Evolutionary conservation across 2,888 invertebrate genomes (phyloP).

Genomic region (Drosophila monieri): DNA sequence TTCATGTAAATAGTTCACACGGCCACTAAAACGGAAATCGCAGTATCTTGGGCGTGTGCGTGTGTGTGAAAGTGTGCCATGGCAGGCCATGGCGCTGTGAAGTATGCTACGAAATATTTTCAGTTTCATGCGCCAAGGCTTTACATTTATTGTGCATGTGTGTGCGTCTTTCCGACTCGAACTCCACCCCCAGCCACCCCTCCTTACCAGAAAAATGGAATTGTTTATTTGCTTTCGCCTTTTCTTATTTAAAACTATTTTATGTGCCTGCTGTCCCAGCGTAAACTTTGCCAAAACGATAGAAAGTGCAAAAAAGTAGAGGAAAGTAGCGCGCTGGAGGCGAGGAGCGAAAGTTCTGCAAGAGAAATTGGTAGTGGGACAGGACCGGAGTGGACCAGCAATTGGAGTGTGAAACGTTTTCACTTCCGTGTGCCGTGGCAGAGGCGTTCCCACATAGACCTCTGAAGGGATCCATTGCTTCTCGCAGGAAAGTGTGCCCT

Average conservation of each 20-base stretch:
- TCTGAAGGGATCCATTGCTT: too few relatives aligned
- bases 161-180: constrained; percentile 48
- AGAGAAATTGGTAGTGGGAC: constrained; percentile 1
- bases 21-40: constrained; percentile 69
- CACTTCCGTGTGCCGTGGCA: constrained; percentile 69
- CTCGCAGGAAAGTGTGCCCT: neutral
- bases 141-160: constrained; percentile 66
- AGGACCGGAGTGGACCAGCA: constrained; percentile 47
- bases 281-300: constrained; percentile 65
- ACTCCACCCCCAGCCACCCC: constrained; percentile 9
- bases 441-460: constrained; percentile 6
- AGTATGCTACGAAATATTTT: constrained; percentile 72
- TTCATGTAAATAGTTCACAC: constrained; percentile 67
- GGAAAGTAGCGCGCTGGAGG: neutral
- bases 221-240: constrained; percentile 75
- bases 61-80: constrained; percentile 68
- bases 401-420: constrained; percentile 79
- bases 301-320: constrained; percentile 31
- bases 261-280: constrained; percentile 70
- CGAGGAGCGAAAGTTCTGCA: constrained; percentile 1
- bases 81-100: constrained; percentile 54
- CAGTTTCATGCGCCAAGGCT: constrained; percentile 72
- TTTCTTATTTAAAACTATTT: constrained; percentile 76
- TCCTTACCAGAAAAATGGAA: constrained; percentile 68
- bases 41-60: constrained; percentile 15